These are phyloP conservation scores for Sebastes minor DNA, from an alignment of 2,797 vertebrate genomes.

Conservation along the genomic window DNA sequence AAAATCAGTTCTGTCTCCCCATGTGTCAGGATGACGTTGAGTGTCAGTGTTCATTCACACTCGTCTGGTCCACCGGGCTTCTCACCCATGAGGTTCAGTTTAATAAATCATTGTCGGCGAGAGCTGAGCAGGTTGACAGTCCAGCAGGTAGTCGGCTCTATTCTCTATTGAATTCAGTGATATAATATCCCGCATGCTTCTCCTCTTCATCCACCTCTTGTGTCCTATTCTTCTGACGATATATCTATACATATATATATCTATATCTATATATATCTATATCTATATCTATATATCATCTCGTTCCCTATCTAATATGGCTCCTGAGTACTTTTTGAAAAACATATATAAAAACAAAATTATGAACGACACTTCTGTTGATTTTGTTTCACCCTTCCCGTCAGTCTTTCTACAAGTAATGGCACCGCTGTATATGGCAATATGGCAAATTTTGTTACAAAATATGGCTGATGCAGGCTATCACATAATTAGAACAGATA, in stretches of 20 bases:
- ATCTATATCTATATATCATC: conserved; percentile 23
- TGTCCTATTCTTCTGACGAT: not conserved
- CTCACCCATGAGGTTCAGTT: conserved; percentile 26
- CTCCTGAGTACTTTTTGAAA: conserved; percentile 82
- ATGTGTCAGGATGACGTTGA: conserved; percentile 50
- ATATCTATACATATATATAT: not conserved
- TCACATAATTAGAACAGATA: conserved; percentile 72
- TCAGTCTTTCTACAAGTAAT: conserved; percentile 71
- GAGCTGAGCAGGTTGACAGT: conserved; percentile 34
- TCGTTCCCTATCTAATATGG: conserved; percentile 79
- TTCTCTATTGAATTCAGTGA: conserved; percentile 60
- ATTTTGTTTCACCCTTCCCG: conserved; percentile 55
- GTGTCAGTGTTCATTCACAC: conserved; percentile 37
- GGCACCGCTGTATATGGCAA: conserved; percentile 82
- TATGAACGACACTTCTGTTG: conserved; percentile 70
- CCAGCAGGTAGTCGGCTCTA: conserved; percentile 52
- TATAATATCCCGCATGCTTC: conserved; percentile 54
- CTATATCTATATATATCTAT: not conserved
- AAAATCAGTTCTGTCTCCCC: conserved; percentile 48
- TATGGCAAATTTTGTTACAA: conserved; percentile 80
- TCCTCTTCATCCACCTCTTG: conserved; percentile 26
- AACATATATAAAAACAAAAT: conserved; percentile 73
- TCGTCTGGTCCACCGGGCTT: conserved; percentile 33
- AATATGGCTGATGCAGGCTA: conserved; percentile 84
- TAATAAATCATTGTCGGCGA: conserved; percentile 37